Percentiles rank a stretch among this genome's conserved stretches.
These are phyloP conservation scores for Drosophila monieri DNA, from an alignment of 2,888 invertebrate genomes.

Conservation along the genomic window DNA sequence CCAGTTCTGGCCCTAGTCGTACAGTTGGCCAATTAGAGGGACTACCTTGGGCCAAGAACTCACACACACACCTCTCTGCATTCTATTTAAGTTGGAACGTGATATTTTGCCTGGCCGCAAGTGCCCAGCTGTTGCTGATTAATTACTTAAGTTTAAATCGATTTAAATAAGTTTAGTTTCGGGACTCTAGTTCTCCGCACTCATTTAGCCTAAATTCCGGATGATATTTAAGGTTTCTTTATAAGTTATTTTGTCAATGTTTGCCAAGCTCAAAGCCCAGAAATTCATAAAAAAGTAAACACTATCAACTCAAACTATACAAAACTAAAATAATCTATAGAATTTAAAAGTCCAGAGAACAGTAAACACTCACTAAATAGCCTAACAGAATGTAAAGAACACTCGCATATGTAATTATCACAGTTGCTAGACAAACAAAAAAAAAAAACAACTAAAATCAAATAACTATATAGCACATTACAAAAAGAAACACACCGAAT, in stretches of 20 bases:
- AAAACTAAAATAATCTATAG: slow-evolving; percentile 10
- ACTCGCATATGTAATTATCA: slow-evolving; percentile 57
- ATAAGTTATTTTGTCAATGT: slow-evolving; percentile 22
- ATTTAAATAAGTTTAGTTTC: slow-evolving; percentile 47
- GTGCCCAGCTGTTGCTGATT: slow-evolving; percentile 60
- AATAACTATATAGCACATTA: slow-evolving; percentile 23
- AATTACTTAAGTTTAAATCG: slow-evolving; percentile 45
- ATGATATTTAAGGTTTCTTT: slow-evolving; percentile 10
- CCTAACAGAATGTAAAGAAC: slow-evolving; percentile 52
- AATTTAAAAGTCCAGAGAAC: slow-evolving; percentile 13
- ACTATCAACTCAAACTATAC: background rate
- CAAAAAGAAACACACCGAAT: slow-evolving; percentile 50
- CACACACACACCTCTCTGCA: slow-evolving; percentile 3
- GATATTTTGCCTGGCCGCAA: slow-evolving; percentile 69
- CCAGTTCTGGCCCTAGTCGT: slow-evolving; percentile 58
- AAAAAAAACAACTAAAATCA: slow-evolving; percentile 9
- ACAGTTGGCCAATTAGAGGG: slow-evolving; percentile 45
- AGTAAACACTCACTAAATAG: slow-evolving; percentile 35
- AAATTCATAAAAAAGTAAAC: background rate
- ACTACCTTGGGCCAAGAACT: background rate
- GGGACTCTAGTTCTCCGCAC: slow-evolving; percentile 3
- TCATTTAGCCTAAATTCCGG: slow-evolving; percentile 24
- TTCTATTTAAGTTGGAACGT: slow-evolving; percentile 70
- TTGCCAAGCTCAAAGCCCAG: slow-evolving; percentile 40
- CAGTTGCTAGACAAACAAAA: slow-evolving; percentile 45